Base-by-base conservation (phyloP, 2,888 invertebrate genomes). In the Hesperia comma region DNA sequence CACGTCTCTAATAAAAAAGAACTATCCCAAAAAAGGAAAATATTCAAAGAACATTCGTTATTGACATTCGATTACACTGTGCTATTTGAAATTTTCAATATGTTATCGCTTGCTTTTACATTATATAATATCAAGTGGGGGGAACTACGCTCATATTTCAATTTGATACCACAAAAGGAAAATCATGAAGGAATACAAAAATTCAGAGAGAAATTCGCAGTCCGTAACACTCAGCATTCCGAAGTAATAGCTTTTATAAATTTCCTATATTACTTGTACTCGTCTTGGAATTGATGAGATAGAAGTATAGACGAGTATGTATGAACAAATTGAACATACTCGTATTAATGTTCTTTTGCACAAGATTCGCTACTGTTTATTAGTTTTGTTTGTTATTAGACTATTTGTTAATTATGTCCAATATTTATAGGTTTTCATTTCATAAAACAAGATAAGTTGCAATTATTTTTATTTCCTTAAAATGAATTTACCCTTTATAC, bases 171-270 rank as follows among this genome's bases (percentile, higher is more conserved):
- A 54, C 66, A 60, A 67, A 67, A 66, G 60, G 58, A 66, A 66
- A 66, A 67, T 61, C 54, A 55, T 37, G 46, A 12, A 61, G 46
- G 37, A 67, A 67, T 67, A 67, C 46, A 61, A 61, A 61, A 67
- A 61, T 53, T 54, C 43, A 43, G 43, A 15, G 55, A 53, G 51
- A 56, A 79, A 83, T 81, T 83, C 82, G 80, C 82, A 83, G 83
- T 83, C 81, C 84, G 79, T 85, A 83, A 85, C 82, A 74, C 80
- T 75, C 73, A 77, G 77, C 75, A 74, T 80, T 80, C 75, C 61
- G 54, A 70, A 70, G 75, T 81, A 84, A 85, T 83, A 77, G 81
- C 80, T 82, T 82, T 81, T 83, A 82, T 84, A 82, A 84, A 82
- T 79, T 85, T 78, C 75, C 78, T 77, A 78, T 78, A 78, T 74